These are phyloP conservation scores for Protonemura montana DNA, from an alignment of 2,888 invertebrate genomes.

Conservation along the genomic window DNA sequence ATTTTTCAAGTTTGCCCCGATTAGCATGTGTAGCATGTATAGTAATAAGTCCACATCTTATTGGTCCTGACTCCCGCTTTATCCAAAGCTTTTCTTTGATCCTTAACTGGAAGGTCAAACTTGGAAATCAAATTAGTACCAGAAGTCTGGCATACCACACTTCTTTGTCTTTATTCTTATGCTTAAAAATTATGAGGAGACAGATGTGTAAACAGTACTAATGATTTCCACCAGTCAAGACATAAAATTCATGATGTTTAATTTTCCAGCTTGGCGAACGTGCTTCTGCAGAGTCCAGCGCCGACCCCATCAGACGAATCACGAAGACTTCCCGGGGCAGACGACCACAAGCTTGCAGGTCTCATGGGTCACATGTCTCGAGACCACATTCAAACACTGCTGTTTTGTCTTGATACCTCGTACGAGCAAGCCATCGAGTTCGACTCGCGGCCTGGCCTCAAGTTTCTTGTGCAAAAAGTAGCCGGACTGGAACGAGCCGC, in stretches of 20 bases:
- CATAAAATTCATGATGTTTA: background rate
- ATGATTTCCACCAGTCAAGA: too few relatives aligned
- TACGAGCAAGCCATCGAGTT: constrained; percentile 85
- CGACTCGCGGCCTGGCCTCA: constrained; percentile 88
- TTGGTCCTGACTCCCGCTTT: too few relatives aligned
- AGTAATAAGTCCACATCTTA: too few relatives aligned
- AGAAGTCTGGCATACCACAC: too few relatives aligned
- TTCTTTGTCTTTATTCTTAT: too few relatives aligned
- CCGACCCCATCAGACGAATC: constrained; percentile 52
- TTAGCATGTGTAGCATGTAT: too few relatives aligned
- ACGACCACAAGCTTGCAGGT: constrained; percentile 54
- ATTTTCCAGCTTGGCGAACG: constrained; percentile 58
- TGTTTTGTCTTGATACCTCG: constrained; percentile 82
- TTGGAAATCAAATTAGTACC: too few relatives aligned
- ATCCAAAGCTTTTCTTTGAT: too few relatives aligned
- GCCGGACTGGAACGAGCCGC: constrained; percentile 86
- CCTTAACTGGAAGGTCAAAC: too few relatives aligned
- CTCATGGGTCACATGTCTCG: constrained; percentile 61
- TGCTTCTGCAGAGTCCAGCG: constrained; percentile 57
- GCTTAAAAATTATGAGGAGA: too few relatives aligned
- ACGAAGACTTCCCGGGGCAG: constrained; percentile 50
- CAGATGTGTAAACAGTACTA: too few relatives aligned
- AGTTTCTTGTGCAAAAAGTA: constrained; percentile 93
- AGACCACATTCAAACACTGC: constrained; percentile 72
- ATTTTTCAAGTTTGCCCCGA: too few relatives aligned